Base-by-base conservation (phyloP, 2,888 invertebrate genomes). In the Tigriopus californicus region DNA sequence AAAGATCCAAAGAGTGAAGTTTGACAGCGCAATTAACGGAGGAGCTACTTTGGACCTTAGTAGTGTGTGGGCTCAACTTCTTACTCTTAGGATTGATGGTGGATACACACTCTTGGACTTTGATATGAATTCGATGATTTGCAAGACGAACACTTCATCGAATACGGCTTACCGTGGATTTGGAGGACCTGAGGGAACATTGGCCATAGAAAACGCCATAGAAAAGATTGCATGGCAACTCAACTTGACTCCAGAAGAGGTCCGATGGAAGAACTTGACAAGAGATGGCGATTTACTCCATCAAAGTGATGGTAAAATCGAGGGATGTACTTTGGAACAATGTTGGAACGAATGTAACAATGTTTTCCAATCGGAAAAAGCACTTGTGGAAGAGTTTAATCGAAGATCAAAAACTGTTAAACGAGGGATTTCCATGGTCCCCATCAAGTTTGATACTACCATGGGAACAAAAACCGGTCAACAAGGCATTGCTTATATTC, bases 401-500 rank as follows among this genome's bases (percentile, higher is more conserved):
- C 61, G 15, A 63, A 62, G 24, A 58, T 62, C 42, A 61, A 58
- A 41, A 13, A 71, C 73, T 63, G 62, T 73, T 61, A 75, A 75
- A 63, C 65, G 71, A 41, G 73, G 72, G 11, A 62, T 73, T 2
- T 64, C 68, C 1, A 65, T 72, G 25, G 66, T 69, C 12, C 69
- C 71, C 3, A 64, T 66, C 3, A 67, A 70, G 57, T 69, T 65
- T 61, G 69, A 69, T 10, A 63, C 71, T 8, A 65, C 68, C 0
- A 69, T 67, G 62, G 65, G 64, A 13, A 62, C 63, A 12, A 42
- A 60, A 6, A 64, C 65, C 51, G 60, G 69, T 24, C 65, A 67
- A 41, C 70, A 71, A 65, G 74, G 71, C 2, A 72, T 71, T 25
- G 74, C 75, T 0, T 64, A 76, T 51, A 70, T 76, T 1, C 68